Percentiles rank a stretch among this genome's conserved stretches.
Conservation (phyloP, 2,797 vertebrate genomes). For the Sardinella longiceps region DNA sequence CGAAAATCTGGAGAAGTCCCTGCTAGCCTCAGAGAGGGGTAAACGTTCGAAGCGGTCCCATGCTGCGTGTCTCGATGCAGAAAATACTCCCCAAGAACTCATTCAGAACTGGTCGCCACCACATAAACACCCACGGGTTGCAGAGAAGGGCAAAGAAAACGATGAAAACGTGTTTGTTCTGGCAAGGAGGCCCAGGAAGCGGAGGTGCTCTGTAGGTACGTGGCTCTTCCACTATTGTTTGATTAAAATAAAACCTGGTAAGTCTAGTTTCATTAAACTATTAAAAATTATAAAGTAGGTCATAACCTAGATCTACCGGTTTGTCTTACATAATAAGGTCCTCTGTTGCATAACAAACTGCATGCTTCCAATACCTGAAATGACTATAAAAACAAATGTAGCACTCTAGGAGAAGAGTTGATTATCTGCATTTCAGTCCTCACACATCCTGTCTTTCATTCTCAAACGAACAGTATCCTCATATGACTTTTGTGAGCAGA, state of each 20-base stretch:
- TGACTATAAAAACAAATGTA: background rate
- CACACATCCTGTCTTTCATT: background rate
- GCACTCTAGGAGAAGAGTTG: background rate
- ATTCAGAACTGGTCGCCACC: constrained; percentile 74
- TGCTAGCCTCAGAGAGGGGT: constrained; percentile 70
- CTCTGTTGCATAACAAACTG: background rate
- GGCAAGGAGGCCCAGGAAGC: constrained; percentile 74
- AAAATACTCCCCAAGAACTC: constrained; percentile 83
- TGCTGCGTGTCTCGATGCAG: constrained; percentile 70
- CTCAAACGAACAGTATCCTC: background rate
- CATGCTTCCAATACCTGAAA: background rate
- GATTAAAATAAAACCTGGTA: background rate
- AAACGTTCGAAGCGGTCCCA: constrained; percentile 69
- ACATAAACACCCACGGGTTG: constrained; percentile 69
- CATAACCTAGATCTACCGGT: background rate
- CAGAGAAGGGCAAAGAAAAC: constrained; percentile 76
- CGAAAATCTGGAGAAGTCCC: constrained; percentile 72
- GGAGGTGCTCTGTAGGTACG: constrained; percentile 58
- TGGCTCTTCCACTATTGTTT: background rate
- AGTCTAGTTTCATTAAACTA: background rate
- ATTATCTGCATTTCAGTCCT: background rate
- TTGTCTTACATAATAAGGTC: no score
- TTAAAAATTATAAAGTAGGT: background rate
- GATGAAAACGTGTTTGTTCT: constrained; percentile 78
- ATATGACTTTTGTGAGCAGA: background rate